phyloP scores from a whole-genome alignment of 2,113 vertebrate genomes.

The Gobiocypris rarus region DNA sequence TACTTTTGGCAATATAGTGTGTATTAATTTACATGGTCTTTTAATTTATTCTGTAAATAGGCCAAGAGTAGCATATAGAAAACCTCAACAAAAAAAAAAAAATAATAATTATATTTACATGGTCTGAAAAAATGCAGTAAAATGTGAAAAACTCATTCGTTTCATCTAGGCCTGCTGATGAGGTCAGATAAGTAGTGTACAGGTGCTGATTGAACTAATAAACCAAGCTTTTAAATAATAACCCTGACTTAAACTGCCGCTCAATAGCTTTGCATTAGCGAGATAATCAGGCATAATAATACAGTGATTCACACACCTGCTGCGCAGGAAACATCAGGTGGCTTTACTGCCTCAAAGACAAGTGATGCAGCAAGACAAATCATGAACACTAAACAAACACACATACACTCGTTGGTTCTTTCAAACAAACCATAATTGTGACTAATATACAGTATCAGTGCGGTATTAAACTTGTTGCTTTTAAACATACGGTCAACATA shows the following conservation, averaged over 20 bases:
- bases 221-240: conserved; percentile 19
- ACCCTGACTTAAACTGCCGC: not conserved
- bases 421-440: not conserved
- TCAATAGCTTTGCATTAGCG: not conserved
- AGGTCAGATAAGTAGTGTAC: not conserved
- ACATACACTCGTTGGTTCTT: not conserved
- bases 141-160: not conserved
- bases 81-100: not conserved
- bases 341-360: not conserved
- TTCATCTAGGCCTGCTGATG: not conserved
- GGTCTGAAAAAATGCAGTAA: not conserved
- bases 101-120: not conserved
- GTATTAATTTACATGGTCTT: not conserved
- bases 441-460: not conserved
- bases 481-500: not conserved
- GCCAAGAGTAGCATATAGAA: not conserved
- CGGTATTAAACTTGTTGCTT: not conserved
- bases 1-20: too few relatives aligned
- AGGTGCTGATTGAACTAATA: conserved; percentile 10
- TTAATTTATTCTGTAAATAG: not conserved
- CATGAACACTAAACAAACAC: not conserved
- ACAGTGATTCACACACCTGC: conserved; percentile 21
- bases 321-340: conserved; percentile 26
- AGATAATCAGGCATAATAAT: conserved; percentile 16
- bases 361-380: conserved; percentile 16